Evolutionary conservation across 30 jellyfish, hydroid and myxozoan genomes (phyloP), one percentile per base, ranked within the genome.

Genomic region (Aurelia sp.): DNA sequence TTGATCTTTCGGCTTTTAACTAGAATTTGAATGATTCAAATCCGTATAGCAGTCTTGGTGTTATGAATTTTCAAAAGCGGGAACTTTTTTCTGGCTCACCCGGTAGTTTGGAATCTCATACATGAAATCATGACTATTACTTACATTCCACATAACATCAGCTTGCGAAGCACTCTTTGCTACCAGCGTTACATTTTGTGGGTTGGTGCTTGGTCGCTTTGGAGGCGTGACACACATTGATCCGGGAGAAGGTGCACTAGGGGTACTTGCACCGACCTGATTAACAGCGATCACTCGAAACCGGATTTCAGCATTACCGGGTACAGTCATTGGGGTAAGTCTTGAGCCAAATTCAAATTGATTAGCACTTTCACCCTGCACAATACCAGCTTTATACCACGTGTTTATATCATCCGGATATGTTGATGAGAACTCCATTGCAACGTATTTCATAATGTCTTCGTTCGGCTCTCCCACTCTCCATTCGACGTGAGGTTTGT

Each of bases 161-260:
- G 87, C 58, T 50, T 66, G 70, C 22, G 83, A 82, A 17, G 77
- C 62, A 47, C 40, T 35, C 31, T 47, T 38, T 22, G 52, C 63
- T 4, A 64, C 84, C 61, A 84, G 72, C 9, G 95, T 86, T 2
- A 86, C 83, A 74, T 87, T 92, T 47, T 40, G 72, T 2, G 98
- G 98, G 81, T 92, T 92, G 40, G 60, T 69, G 18, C 75, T 41
- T 5, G 98, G 98, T 19, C 97, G 50, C 51, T 70, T 60, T 3
- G 97, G 90, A 21, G 97, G 96, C 4, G 98, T 93, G 71, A 75
- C 52, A 63, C 98, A 93, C 65, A 31, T 5, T 31, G 82, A 55
- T 9, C 58, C 30, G 35, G 16, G 57, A 2, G 98, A 67, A 16
- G 98, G 93, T 7, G 57, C 48, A 78, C 97, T 87, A 27, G 95